Percentiles rank a stretch among this genome's conserved stretches.
Evolutionary conservation across 1,140 invertebrate species (phyloP).

Genomic region (Euura saliciscinereae): DNA sequence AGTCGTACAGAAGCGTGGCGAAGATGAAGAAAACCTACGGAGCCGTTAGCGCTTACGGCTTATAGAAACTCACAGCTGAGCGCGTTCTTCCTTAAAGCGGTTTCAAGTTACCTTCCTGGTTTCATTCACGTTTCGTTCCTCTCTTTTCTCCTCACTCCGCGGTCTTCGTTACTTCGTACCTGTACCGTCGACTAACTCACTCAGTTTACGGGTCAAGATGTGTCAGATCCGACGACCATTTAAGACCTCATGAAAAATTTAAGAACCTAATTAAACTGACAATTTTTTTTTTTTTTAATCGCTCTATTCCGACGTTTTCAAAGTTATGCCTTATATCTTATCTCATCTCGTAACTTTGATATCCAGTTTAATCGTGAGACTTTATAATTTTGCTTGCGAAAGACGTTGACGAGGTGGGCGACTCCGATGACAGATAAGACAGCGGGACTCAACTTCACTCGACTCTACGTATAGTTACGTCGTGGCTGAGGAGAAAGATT

Average conservation of each 20-base stretch:
- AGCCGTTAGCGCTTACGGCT: no score
- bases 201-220: not conserved
- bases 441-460: not conserved
- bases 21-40: no score
- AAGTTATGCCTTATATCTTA: no score
- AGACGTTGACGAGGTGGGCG: not conserved
- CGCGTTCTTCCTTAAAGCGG: conserved; percentile 22
- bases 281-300: no score
- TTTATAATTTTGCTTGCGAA: not conserved
- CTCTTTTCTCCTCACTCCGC: not conserved
- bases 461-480: not conserved
- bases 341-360: no score
- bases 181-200: not conserved
- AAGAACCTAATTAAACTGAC: no score
- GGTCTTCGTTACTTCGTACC: not conserved
- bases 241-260: no score
- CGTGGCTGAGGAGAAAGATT: not conserved
- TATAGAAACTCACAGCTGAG: not conserved
- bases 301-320: no score
- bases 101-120: conserved; percentile 42
- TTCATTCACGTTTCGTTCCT: conserved; percentile 32
- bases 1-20: no score
- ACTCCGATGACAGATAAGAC: not conserved
- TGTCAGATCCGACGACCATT: not conserved
- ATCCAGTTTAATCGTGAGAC: not conserved